A percentile compares a stretch with the other conserved stretches of the same genome.
phyloP scores from a whole-genome alignment of 2,888 invertebrate species.

The Leptinotarsa peninsularis region DNA sequence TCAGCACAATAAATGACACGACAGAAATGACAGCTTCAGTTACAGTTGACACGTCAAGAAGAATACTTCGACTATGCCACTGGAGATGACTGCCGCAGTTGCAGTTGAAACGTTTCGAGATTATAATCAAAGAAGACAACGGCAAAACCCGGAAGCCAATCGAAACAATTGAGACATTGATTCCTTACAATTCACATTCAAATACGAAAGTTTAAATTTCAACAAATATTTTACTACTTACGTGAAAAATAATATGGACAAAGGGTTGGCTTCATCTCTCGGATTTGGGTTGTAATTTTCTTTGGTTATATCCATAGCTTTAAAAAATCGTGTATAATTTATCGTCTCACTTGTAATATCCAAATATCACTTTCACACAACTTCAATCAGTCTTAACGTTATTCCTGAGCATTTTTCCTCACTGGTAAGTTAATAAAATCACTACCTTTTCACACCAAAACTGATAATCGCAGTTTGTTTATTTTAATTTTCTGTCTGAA shows the following conservation, averaged over 20 bases:
- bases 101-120: no score
- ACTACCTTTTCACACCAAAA: not conserved
- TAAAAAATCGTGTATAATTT: not conserved
- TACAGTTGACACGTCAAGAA: no score
- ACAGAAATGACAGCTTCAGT: no score
- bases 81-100: no score
- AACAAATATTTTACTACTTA: constrained; percentile 60
- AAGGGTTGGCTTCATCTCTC: constrained; percentile 66
- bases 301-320: constrained; percentile 67
- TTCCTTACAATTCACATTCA: no score
- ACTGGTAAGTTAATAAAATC: constrained; percentile 1
- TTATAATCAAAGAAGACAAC: no score
- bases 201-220: not conserved
- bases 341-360: not conserved
- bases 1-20: no score
- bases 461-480: constrained; percentile 32
- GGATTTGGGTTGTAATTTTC: constrained; percentile 69
- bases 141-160: no score
- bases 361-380: not conserved
- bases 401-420: constrained; percentile 3
- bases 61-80: no score
- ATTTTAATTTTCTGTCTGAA: constrained; percentile 30
- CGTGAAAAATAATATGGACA: constrained; percentile 69
- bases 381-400: not conserved
- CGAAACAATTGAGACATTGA: no score